Percentiles rank a stretch among this genome's conserved stretches.
phyloP scores from a whole-genome alignment of 1,140 invertebrate species.

The Aphaenogaster floridana region DNA sequence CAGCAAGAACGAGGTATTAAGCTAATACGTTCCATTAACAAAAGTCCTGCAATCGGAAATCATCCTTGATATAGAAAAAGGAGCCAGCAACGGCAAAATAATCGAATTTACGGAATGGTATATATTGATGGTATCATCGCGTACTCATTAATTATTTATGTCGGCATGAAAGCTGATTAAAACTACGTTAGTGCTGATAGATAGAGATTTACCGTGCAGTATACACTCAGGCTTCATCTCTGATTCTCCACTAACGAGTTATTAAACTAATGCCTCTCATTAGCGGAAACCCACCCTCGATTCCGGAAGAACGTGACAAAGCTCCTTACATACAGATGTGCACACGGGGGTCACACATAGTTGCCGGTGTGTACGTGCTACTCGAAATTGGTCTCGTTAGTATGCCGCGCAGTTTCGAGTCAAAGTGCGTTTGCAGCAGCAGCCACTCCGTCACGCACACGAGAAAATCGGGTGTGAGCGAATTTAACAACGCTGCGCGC shows the following conservation, averaged over 20 bases:
- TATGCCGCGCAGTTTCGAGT: constrained; percentile 62
- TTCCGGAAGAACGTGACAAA: constrained; percentile 41
- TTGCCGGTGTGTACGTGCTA: constrained; percentile 27
- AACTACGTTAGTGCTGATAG: constrained; percentile 42
- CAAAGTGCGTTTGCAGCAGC: constrained; percentile 64
- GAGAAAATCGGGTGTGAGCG: constrained; percentile 44
- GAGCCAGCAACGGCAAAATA: neutral
- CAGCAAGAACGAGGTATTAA: neutral
- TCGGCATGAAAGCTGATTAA: constrained; percentile 47
- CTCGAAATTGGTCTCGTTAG: constrained; percentile 75
- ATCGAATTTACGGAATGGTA: neutral
- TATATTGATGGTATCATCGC: neutral
- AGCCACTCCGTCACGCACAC: constrained; percentile 67
- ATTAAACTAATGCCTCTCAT: constrained; percentile 79
- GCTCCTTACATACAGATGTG: constrained; percentile 48
- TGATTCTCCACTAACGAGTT: constrained; percentile 68
- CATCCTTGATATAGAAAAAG: neutral
- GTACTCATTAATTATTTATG: constrained; percentile 49
- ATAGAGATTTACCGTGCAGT: constrained; percentile 54
- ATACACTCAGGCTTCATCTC: neutral
- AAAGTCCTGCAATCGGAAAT: neutral
- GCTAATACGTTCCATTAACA: neutral
- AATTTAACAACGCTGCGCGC: constrained; percentile 58
- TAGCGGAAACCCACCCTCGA: constrained; percentile 62
- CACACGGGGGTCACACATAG: neutral